Evolutionary conservation across 2,888 invertebrate species (phyloP).

Genomic region (Scrobipalpa atriplicella): DNA sequence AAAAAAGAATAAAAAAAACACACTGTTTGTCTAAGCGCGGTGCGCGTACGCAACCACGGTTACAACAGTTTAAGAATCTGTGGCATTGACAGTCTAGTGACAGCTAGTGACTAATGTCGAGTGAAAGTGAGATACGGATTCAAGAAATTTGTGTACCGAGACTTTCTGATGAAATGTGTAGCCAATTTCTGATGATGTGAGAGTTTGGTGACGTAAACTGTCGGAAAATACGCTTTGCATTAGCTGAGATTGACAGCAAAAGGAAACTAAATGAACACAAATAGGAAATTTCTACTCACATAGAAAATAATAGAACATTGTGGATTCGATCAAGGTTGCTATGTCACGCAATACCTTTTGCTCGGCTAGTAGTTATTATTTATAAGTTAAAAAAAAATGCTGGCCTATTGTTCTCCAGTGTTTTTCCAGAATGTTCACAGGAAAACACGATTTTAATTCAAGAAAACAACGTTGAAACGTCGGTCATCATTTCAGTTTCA

Average conservation of each 20-base stretch:
- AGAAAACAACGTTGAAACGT: not conserved
- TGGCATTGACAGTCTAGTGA: constrained; percentile 51
- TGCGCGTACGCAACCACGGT: constrained; percentile 60
- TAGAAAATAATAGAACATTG: not conserved
- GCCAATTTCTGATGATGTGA: not conserved
- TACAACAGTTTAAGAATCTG: constrained; percentile 65
- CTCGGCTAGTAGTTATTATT: not conserved
- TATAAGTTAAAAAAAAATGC: too few species aligned
- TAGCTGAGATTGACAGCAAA: too few species aligned
- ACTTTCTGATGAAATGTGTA: not conserved
- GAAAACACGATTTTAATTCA: not conserved
- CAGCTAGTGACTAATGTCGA: constrained; percentile 21
- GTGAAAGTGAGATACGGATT: not conserved
- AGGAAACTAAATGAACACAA: too few species aligned
- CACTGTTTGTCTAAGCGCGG: constrained; percentile 53
- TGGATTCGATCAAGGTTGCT: not conserved
- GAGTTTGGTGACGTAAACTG: not conserved
- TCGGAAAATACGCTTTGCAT: too few species aligned
- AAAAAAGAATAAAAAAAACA: constrained; percentile 62
- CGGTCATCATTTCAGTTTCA: not conserved
- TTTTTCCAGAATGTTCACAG: not conserved
- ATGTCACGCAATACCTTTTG: not conserved
- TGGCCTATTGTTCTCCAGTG: too few species aligned
- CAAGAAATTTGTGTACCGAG: not conserved
- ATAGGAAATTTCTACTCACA: not conserved